Percentiles rank a stretch among this genome's conserved stretches.
phyloP scores from a whole-genome alignment of 2,888 invertebrate genomes.

The Macropis europaea region DNA sequence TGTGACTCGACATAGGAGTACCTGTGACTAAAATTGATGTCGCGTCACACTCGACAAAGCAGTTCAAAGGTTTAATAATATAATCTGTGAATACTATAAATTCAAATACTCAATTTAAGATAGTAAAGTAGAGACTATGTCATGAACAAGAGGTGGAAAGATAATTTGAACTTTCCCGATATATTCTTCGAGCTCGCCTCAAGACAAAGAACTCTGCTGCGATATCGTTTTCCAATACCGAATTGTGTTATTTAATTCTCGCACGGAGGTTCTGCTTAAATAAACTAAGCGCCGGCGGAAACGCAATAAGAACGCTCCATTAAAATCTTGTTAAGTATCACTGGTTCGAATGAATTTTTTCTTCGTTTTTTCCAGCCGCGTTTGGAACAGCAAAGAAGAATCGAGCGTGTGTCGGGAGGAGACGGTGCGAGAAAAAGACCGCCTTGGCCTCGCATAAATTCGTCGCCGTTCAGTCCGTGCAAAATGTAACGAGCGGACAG shows the following conservation, averaged over 20 bases:
- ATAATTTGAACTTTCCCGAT: not conserved
- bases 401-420: not conserved
- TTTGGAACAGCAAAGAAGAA: not conserved
- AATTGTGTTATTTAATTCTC: constrained; percentile 2
- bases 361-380: not conserved
- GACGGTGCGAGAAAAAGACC: not conserved
- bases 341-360: no score
- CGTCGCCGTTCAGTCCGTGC: constrained; percentile 52
- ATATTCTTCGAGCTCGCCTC: not conserved
- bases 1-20: no score
- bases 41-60: no score
- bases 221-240: constrained; percentile 10
- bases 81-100: no score
- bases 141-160: not conserved
- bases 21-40: no score
- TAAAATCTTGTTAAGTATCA: no score
- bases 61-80: no score
- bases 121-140: not conserved
- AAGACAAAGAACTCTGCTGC: not conserved
- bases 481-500: constrained; percentile 55
- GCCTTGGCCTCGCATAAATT: constrained; percentile 47
- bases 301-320: not conserved
- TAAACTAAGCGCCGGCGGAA: not conserved
- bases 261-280: not conserved
- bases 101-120: not conserved